A percentile compares a stretch with the other conserved stretches of the same genome.
phyloP scores from a whole-genome alignment of 2,113 vertebrate genomes.

The Carassius auratus region DNA sequence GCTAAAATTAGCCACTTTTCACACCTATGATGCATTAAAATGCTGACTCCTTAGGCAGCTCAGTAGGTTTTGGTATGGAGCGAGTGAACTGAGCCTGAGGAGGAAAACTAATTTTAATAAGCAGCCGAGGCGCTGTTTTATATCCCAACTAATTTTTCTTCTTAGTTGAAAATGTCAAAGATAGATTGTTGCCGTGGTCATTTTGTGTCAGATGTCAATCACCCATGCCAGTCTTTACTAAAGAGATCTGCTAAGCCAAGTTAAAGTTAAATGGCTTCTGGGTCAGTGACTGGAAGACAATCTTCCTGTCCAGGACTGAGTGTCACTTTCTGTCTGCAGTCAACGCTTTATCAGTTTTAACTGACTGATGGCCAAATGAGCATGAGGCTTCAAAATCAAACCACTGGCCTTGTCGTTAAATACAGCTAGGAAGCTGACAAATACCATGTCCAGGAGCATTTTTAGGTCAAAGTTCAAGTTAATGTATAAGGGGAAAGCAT shows the following conservation, averaged over 20 bases:
- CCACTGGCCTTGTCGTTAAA: not conserved
- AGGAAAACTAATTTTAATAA: not conserved
- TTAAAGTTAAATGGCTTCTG: slow-evolving; percentile 24
- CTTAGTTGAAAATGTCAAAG: not conserved
- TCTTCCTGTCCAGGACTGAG: slow-evolving; percentile 8
- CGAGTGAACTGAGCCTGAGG: not conserved
- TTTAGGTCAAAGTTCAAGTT: not conserved
- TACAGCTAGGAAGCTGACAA: not conserved
- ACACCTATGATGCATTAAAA: not conserved
- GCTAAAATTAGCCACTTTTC: slow-evolving; percentile 1
- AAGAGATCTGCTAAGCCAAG: not conserved
- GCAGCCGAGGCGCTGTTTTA: not conserved
- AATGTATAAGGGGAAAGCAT: not conserved
- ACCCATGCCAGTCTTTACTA: not conserved
- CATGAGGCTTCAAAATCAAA: not conserved
- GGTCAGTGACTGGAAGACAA: slow-evolving; percentile 9
- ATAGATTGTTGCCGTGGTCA: slow-evolving; percentile 6
- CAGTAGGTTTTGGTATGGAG: not conserved
- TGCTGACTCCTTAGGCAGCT: not conserved
- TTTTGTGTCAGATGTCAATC: slow-evolving; percentile 24
- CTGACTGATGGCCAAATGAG: slow-evolving; percentile 9
- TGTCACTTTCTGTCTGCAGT: slow-evolving; percentile 14
- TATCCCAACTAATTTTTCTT: not conserved
- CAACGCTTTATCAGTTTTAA: not conserved
- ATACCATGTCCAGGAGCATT: not conserved